Base-by-base conservation (phyloP, 2,797 vertebrate genomes). In the Rhinatrema bivittatum region DNA sequence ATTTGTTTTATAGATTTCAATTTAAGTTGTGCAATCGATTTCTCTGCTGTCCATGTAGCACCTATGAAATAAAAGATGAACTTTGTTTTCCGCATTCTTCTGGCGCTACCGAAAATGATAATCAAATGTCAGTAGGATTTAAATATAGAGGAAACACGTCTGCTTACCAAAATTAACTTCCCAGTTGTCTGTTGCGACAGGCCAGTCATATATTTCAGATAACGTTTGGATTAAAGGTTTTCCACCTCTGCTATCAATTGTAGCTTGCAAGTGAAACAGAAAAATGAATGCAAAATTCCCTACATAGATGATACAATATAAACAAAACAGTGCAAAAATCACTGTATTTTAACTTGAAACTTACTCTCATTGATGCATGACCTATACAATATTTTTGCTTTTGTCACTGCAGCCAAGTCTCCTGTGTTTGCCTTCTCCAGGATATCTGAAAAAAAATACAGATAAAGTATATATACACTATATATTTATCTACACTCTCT, bases 311-410 rank as follows among this genome's bases (percentile, higher is more conserved):
- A n/a, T n/a, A 29, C 6, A 11, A 12, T 7, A n/a, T 29, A 7
- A n/a, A 16, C 15, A n/a, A 29, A n/a, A n/a, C n/a, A n/a, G 11
- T 12, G 29, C 12, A 7, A 5, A 28, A 28, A 4, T 16, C 8
- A 14, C 9, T 7, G 33, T n/a, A n/a, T n/a, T n/a, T n/a, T 20
- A 9, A 16, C 11, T 29, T n/a, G 29, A 29, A 60, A 82, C 92
- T 88, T 73, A 98, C 95, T 86, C 68, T 97, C 93, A 76, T 97
- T 94, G 50, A 82, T 75, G 42, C 95, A 98, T 1, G 95, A 98
- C 60, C 79, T 87, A 65, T 94, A 98, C 22, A 98, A 78, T 10
- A 78, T 90, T 74, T 92, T 97, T 27, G 93, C 91, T 76, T 97
- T 97, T 64, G 79, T 77, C 54, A 96, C 78, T 29, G 93, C 87